Evolutionary conservation across 2,888 invertebrate genomes (phyloP).

Genomic region (Sympetrum striolatum): DNA sequence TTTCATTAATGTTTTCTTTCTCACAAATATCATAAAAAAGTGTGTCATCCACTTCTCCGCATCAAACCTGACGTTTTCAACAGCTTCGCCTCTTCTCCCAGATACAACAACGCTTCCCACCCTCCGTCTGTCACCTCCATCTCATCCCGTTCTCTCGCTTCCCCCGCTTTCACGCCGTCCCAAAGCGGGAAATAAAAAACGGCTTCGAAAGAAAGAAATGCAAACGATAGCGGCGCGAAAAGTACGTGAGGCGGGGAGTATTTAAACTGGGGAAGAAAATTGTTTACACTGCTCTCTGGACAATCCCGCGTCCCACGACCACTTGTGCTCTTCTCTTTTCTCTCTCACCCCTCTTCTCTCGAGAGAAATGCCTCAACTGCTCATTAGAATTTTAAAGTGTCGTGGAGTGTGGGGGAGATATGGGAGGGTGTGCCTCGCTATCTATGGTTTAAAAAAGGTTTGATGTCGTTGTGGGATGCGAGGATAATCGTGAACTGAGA

Average conservation of each 20-base stretch:
- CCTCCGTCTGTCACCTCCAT: neutral
- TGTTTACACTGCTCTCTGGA: conserved; percentile 33
- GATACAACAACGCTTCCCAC: neutral
- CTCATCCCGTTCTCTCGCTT: no score
- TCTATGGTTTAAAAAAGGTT: neutral
- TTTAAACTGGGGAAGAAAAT: conserved; percentile 18
- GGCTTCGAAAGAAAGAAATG: neutral
- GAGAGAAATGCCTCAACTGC: conserved; percentile 14
- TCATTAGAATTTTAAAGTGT: conserved; percentile 43
- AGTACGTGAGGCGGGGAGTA: neutral
- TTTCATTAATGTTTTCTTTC: conserved; percentile 32
- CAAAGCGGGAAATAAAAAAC: neutral
- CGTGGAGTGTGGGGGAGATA: neutral
- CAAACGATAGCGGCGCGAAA: conserved; percentile 3
- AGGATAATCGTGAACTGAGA: neutral
- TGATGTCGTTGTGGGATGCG: neutral
- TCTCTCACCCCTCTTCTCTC: neutral
- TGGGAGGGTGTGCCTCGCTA: conserved; percentile 14
- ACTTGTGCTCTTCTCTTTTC: neutral
- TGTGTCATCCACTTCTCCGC: conserved; percentile 28
- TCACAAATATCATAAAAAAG: conserved; percentile 30
- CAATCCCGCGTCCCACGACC: conserved; percentile 26
- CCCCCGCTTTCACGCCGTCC: neutral
- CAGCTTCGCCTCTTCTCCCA: neutral
- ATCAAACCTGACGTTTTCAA: conserved; percentile 11